Evolutionary conservation across 2,888 invertebrate species (phyloP), one percentile per base, ranked within the genome.

Genomic region (Coleophora deauratella): DNA sequence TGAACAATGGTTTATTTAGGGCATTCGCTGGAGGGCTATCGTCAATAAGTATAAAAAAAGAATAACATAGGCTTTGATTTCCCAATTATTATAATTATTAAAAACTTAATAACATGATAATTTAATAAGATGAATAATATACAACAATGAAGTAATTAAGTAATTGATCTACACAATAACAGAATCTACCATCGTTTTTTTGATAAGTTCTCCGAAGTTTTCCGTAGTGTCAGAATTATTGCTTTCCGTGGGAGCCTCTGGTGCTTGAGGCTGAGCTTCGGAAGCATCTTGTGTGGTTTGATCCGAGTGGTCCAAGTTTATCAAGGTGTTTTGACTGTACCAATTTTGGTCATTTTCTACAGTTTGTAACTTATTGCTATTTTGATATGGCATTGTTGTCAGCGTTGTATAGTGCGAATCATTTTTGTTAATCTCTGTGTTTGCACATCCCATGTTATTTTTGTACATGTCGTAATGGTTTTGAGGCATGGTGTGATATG

Each of bases 131-230:
- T 57, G 62, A 70, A 68, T 73, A 72, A 66, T 73, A 72, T 62
- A 82, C 73, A 79, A 81, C 75, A 77, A 72, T 21, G 3, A 21
- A 21, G 64, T 67, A 70, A 72, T 21, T 21, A 21, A 21, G 64
- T 67, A 70, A 72, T 65, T 76, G 55, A 70, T 69, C 88, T 90
- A 94, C 84, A 93, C 93, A 60, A 92, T 93, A 60, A 94, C 95
- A 59, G 94, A 95, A 76, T 96, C 95, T 66, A 95, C 95, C 89
- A 96, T 95, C 49, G 94, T 93, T 79, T 96, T 95, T 77, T 95
- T 96, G 57, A 96, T 95, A 60, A 96, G 93, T 85, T 96, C 95
- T 40, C 95, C 95, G 66, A 96, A 95, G 73, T 95, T 95, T 62
- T 94, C 94, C 54, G 75, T 73, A 30, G 71, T 54, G 38, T 84